Conservation (phyloP, 2,888 invertebrate genomes). For the Dryococelus australis region DNA sequence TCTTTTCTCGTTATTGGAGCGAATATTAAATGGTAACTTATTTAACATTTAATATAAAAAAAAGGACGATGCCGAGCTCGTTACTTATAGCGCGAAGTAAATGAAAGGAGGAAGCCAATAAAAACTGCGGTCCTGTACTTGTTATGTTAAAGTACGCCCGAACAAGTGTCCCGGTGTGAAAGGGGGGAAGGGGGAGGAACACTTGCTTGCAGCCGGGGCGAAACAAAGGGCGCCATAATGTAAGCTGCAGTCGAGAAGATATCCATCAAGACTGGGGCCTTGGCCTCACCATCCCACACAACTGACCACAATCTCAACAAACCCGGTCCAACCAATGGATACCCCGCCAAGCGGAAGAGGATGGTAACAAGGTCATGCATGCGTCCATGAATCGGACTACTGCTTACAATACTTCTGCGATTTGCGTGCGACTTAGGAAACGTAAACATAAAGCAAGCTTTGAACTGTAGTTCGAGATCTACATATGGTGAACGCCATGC, state of each 20-base stretch:
- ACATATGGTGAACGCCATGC: too few species aligned
- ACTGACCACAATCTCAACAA: background rate
- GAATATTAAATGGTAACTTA: too few species aligned
- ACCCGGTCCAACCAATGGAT: background rate
- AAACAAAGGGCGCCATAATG: conserved; percentile 16
- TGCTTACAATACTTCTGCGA: too few species aligned
- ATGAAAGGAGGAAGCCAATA: background rate
- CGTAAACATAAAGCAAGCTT: too few species aligned
- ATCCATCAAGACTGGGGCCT: background rate
- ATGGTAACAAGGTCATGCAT: too few species aligned
- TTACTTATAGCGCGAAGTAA: too few species aligned
- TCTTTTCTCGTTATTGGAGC: too few species aligned
- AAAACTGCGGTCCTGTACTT: background rate
- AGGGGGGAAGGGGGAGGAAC: background rate
- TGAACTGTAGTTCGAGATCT: too few species aligned
- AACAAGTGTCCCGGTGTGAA: background rate
- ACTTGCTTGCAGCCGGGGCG: background rate
- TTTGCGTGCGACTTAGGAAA: too few species aligned
- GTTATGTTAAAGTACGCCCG: background rate
- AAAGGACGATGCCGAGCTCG: too few species aligned
- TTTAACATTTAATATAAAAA: too few species aligned
- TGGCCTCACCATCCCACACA: background rate
- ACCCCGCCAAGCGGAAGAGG: background rate
- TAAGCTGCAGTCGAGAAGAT: background rate
- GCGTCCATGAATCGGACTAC: too few species aligned